These are phyloP conservation scores for Sander lucioperca DNA, from an alignment of 2,113 vertebrate species.

Conservation along the genomic window DNA sequence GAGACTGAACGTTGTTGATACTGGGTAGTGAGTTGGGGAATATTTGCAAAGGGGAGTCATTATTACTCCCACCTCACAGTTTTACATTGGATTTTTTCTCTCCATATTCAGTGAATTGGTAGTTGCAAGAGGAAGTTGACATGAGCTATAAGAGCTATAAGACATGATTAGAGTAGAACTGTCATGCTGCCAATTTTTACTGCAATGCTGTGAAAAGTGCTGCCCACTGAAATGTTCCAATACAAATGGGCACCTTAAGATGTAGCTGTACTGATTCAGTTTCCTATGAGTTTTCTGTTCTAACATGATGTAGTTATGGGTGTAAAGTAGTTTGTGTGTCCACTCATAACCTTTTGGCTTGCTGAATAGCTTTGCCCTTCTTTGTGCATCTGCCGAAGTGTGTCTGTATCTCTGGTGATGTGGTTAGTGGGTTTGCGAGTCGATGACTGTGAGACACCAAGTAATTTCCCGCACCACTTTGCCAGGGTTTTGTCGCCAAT, in stretches of 20 bases:
- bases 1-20: neutral
- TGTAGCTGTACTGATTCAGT: neutral
- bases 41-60: neutral
- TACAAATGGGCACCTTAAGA: neutral
- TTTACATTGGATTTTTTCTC: neutral
- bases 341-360: neutral
- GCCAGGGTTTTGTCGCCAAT: neutral
- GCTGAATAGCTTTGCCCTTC: neutral
- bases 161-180: neutral
- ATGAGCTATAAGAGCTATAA: neutral
- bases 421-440: neutral
- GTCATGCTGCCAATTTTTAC: constrained; percentile 15
- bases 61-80: neutral
- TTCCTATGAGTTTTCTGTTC: neutral
- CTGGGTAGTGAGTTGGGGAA: neutral
- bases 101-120: neutral
- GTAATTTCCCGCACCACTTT: constrained; percentile 6
- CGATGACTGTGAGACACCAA: neutral
- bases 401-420: neutral
- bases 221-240: neutral
- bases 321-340: neutral
- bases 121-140: neutral
- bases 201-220: constrained; percentile 17
- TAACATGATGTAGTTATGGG: neutral
- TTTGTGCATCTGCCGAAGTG: neutral